Conservation (phyloP, 2,888 invertebrate genomes). For the Villa cingulata region DNA sequence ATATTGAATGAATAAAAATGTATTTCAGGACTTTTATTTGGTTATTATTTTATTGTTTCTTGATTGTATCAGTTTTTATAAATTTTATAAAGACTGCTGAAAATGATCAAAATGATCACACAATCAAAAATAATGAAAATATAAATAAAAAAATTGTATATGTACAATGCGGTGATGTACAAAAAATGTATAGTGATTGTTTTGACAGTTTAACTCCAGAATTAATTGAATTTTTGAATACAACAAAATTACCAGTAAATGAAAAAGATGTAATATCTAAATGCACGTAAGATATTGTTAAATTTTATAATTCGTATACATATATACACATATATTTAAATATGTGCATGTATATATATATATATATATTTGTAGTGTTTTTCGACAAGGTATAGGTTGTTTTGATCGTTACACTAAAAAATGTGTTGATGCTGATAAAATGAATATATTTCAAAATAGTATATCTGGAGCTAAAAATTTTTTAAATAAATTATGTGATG, state of each 20-base stretch:
- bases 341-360: too few relatives aligned
- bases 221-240: conserved; percentile 29
- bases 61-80: too few relatives aligned
- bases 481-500: conserved; percentile 29
- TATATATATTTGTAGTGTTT: conserved; percentile 21
- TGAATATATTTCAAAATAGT: conserved; percentile 27
- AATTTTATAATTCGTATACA: not conserved
- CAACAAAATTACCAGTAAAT: conserved; percentile 29
- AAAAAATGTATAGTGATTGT: conserved; percentile 30
- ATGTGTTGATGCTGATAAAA: conserved; percentile 26
- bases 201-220: conserved; percentile 31
- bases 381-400: conserved; percentile 31
- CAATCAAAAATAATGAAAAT: too few relatives aligned
- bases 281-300: conserved; percentile 26
- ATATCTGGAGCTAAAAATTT: conserved; percentile 31
- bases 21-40: too few relatives aligned
- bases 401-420: conserved; percentile 31
- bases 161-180: conserved; percentile 25
- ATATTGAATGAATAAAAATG: too few relatives aligned
- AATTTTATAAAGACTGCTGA: too few relatives aligned
- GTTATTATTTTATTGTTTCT: too few relatives aligned
- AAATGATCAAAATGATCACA: too few relatives aligned
- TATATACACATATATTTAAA: too few relatives aligned
- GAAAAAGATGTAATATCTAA: conserved; percentile 28
- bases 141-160: too few relatives aligned